Base-by-base conservation (phyloP, 2,797 vertebrate genomes). In the Chlorospingus flavigularis region DNA sequence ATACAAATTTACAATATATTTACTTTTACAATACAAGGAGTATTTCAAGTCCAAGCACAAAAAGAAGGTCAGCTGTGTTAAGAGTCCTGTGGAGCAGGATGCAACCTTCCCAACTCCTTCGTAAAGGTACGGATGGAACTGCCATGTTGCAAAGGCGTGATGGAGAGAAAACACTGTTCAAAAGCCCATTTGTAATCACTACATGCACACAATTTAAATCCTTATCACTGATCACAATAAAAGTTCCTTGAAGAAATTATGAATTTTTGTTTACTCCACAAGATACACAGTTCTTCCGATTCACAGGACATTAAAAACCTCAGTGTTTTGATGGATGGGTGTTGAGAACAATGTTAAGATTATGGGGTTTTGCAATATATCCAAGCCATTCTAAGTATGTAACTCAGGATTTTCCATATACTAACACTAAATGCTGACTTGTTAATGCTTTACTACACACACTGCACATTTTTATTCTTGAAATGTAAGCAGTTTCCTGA, bases 401-500 rank as follows among this genome's bases (percentile, higher is more conserved):
- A 72, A 40, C 42, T 70, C 28, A 33, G 21, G 26, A 62, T 63
- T 89, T 74, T 40, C 40, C 20, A 24, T 11, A 51, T 4, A 40
- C 14, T 61, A 66, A 55, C 30, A 53, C 11, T 73, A 79, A 81
- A 57, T 30, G 20, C 7, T 65, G 48, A 30, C 9, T 48, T 45
- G 18, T 61, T 61, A 78, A 72, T 45, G 21, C 31, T 75, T 87
- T 60, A 39, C 18, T 57, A 61, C 4, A 75, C 15, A 11, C 48
- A 48, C 14, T 42, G 40, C 26, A 77, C 10, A 50, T 62, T 82
- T 90, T 42, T 51, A 10, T 50, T 86, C 43, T 50, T 82, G 63
- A 85, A 72, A 85, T 24, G 4, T 28, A 83, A 54, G 33, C 30
- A 74, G 31, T 39, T 92, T 94, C 50, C 71, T 78, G 35, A 85